Conservation (phyloP, 1,140 invertebrate species). For the Formica selysi region DNA sequence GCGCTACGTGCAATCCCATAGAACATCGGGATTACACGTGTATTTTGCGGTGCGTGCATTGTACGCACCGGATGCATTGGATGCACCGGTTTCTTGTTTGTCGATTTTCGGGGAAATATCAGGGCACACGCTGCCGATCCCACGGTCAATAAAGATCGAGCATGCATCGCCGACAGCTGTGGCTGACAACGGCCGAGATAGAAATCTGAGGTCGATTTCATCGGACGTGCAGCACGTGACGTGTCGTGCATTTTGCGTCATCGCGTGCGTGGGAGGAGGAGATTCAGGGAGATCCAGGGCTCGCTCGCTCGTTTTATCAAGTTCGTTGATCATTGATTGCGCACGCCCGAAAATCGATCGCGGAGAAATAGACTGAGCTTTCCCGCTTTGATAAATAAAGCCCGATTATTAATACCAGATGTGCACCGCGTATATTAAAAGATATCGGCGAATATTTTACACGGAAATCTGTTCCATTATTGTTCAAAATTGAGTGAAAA, state of each 20-base stretch:
- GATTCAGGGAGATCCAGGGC: too few relatives aligned
- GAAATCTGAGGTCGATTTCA: conserved; percentile 27
- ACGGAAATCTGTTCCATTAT: background rate
- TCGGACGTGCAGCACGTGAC: conserved; percentile 19
- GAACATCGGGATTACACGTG: conserved; percentile 28
- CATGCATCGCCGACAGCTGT: conserved; percentile 38
- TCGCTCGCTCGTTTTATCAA: conserved; percentile 36
- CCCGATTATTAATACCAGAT: background rate
- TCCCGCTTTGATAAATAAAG: conserved; percentile 17
- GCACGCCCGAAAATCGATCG: conserved; percentile 54
- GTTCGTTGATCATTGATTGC: conserved; percentile 58
- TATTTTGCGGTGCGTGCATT: background rate
- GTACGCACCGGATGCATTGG: background rate
- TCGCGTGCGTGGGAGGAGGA: background rate
- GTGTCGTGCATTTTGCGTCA: conserved; percentile 30
- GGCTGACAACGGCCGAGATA: background rate
- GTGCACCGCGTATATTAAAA: too few relatives aligned
- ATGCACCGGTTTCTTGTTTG: conserved; percentile 6
- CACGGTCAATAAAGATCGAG: conserved; percentile 52
- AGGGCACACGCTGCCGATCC: conserved; percentile 21
- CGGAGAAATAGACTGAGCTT: background rate
- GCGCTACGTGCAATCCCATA: conserved; percentile 3
- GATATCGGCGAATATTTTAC: background rate
- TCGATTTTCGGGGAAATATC: conserved; percentile 17
- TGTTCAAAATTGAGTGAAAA: background rate